Evolutionary conservation across 1,140 invertebrate genomes (phyloP).

Genomic region (Philaenus spumarius): DNA sequence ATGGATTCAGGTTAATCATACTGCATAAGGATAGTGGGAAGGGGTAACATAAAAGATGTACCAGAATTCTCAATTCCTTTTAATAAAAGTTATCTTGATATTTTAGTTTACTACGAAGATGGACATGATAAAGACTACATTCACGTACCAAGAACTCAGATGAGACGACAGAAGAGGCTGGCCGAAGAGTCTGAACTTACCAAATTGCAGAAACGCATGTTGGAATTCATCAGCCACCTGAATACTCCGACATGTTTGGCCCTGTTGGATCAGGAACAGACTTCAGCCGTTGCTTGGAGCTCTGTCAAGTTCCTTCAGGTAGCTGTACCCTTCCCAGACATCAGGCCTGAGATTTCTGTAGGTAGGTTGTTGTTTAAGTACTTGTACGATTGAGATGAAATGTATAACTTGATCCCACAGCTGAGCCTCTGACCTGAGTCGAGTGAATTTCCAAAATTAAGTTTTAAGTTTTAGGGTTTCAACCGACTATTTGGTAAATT

Average conservation of each 20-base stretch:
- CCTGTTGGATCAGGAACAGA: conserved; percentile 39
- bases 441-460: too few relatives aligned
- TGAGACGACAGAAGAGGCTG: background rate
- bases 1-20: too few relatives aligned
- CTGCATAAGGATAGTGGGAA: too few relatives aligned
- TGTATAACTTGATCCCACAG: too few relatives aligned
- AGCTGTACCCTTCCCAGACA: conserved; percentile 49
- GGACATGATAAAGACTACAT: conserved; percentile 13
- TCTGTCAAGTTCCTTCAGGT: conserved; percentile 48
- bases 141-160: background rate
- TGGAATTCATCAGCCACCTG: conserved; percentile 42
- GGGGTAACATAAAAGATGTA: too few relatives aligned
- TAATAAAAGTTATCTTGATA: too few relatives aligned
- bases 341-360: conserved; percentile 50
- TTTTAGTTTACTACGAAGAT: too few relatives aligned
- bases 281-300: conserved; percentile 47
- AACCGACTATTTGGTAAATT: too few relatives aligned
- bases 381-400: too few relatives aligned
- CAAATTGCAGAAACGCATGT: conserved; percentile 37
- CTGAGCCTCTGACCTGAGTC: too few relatives aligned
- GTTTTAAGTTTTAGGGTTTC: too few relatives aligned
- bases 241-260: conserved; percentile 41
- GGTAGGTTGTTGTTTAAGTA: background rate
- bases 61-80: too few relatives aligned
- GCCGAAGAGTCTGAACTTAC: conserved; percentile 32